Evolutionary conservation across 2,113 vertebrate species (phyloP), one percentile per base, ranked within the genome.

Genomic region (Felis chaus): DNA sequence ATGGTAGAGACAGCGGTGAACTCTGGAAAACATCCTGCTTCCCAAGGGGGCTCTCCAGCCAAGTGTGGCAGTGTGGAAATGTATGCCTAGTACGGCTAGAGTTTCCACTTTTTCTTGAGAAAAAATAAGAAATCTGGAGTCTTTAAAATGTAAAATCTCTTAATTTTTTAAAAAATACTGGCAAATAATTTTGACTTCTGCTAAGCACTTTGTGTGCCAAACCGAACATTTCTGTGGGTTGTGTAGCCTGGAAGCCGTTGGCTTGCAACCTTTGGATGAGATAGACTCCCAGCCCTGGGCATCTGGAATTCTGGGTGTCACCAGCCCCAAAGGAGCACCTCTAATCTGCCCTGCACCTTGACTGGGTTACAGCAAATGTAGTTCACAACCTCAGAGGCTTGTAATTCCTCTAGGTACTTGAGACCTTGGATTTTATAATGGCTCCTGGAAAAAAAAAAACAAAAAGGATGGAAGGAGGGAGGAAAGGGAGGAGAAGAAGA

Each of bases 221-320:
- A 83, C 55, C 5, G 91, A 92, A 95, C 39, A 63, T 82, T 83
- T 96, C 87, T 92, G 90, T 85, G 71, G 65, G 45, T 91, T 85
- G 18, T 50, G 23, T 45, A 78, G 73, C 65, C 71, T 69, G 57
- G 57, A 92, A 95, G 74, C 88, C 50, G 5, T 61, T 89, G 57
- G 82, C 53, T 95, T 69, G 15, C 41, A 74, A 50, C 18, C 31
- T 36, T 69, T 50, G 48, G 13, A 87, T 55, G 41, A 73, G 66
- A 83, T 8, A 19, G 65, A 57, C 65, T 91, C 86, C 55, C 23
- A 69, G n/a, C 39, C 55, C 69, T n/a, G 21, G 19, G 14, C 63
- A 45, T 45, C 76, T 83, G 36, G 92, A 78, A 84, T 84, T 63
- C 63, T 39, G 53, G 23, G 79, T 31, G 8, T 57, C 2, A 0